Evolutionary conservation across 2,797 vertebrate species (phyloP), one percentile per base, ranked within the genome.

Genomic region (Cryptoblepharus egeriae): DNA sequence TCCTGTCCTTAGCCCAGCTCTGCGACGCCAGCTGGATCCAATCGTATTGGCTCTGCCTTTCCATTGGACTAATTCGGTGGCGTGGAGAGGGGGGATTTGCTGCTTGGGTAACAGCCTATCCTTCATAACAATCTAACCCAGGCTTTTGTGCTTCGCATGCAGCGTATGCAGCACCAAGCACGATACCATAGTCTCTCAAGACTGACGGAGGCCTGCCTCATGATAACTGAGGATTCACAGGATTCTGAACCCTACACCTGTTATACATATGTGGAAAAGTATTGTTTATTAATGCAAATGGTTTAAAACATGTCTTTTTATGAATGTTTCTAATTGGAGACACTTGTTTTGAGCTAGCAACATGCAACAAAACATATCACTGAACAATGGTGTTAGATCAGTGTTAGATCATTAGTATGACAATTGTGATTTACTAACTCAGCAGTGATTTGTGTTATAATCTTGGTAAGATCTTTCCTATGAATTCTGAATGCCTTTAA

Each of bases 281-380:
- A 37, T 5, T 80, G 39, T 73, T 32, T 49, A 63, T 60, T 61
- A 37, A 35, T 52, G 30, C 39, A 63, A n/a, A 22, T 24, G 15
- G 10, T 52, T 77, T 72, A 63, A 83, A 75, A 78, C 65, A 26
- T 30, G 28, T 60, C 52, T 83, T 79, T 42, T 26, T 13, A 26
- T 64, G 15, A 37, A 57, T 65, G 10, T 81, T 85, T 69, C 32
- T 1, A 45, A 26, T 1, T 11, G 5, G 28, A 75, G 79, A 58
- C 69, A 32, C 32, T 16, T 71, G 3, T 26, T 55, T 70, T 71
- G 57, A 72, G 22, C 28, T 55, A 70, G 79, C 12, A 12, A 39
- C 35, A 5, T n/a, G 20, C 52, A 81, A 76, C 37, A 18, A 28
- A 30, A 79, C 49, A 75, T 0, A 5, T 30, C 55, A 64, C 4